Base-by-base conservation (phyloP, 2,113 vertebrate genomes). In the Dipodomys merriami region DNA sequence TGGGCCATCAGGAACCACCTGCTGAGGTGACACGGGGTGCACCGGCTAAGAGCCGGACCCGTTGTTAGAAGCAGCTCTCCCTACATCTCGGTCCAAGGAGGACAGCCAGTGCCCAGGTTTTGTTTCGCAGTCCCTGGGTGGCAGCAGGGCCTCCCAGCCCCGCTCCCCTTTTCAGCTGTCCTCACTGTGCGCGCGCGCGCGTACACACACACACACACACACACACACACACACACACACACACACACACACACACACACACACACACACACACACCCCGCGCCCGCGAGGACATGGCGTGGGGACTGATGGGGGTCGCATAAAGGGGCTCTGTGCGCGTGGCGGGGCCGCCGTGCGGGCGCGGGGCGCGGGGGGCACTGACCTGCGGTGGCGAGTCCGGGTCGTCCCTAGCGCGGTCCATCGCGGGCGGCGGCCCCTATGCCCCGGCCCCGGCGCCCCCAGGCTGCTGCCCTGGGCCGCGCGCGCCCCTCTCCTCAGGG, bases 311-410 rank as follows among this genome's bases (percentile, higher is more conserved):
- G 84, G 39, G 83, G 91, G 60, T 80, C 29, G 77, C 96, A 96
- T 89, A 95, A 92, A 96, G 91, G 95, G 91, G 65, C 83, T 96
- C 95, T 90, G 86, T 91, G 92, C 57, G 65, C 57, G 49, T 9
- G 49, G 10, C 49, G 49, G 49, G 49, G 49, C 49, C 9, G 49
- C 49, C 12, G 86, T 9, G 57, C 44, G 49, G 22, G 65, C 29
- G 67, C 20, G 73, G 73, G 20, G 53, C 85, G 69, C 12, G 6
- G 79, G 94, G 81, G 93, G 60, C 96, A 97, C 98, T 99, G 99
- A 99, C 99, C 99, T 99, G 97, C 95, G 97, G 95, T 86, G 91
- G 97, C 96, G 82, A 98, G 98, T 98, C 98, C 89, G 88, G 97
- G 91, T 96, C 73, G 86, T 96, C 82, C 95, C 96, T 96, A 96